Evolutionary conservation across 2,888 invertebrate genomes (phyloP).

Genomic region (Hirtodrosophila histrioides): DNA sequence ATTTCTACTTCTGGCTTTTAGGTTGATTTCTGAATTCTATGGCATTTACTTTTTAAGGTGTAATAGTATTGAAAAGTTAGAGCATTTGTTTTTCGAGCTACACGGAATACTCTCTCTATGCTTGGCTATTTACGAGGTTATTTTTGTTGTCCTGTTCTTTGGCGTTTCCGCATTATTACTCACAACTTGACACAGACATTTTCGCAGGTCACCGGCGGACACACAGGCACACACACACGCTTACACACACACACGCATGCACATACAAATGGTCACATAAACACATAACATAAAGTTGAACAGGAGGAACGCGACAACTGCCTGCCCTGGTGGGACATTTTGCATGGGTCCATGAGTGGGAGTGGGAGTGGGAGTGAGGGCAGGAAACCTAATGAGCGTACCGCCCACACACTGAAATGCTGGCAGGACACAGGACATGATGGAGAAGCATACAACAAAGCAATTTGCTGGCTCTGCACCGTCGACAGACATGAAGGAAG

Average conservation of each 20-base stretch:
- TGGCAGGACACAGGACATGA: constrained; percentile 26
- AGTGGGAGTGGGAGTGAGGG: constrained; percentile 2
- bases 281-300: constrained; percentile 53
- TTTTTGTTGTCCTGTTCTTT: constrained; percentile 42
- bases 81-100: constrained; percentile 18
- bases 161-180: constrained; percentile 73
- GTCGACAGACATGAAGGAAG: constrained; percentile 27
- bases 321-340: constrained; percentile 72
- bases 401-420: constrained; percentile 66
- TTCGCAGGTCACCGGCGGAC: constrained; percentile 56
- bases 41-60: not conserved
- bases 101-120: not conserved
- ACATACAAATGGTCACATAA: constrained; percentile 46
- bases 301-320: constrained; percentile 63
- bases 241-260: constrained; percentile 7
- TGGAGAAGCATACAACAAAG: constrained; percentile 51
- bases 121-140: constrained; percentile 59
- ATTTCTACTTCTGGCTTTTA: too few relatives aligned
- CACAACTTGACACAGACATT: constrained; percentile 75
- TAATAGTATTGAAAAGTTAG: constrained; percentile 3
- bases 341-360: constrained; percentile 32
- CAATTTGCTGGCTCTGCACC: constrained; percentile 45
- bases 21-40: not conserved
- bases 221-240: constrained; percentile 18
- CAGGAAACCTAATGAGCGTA: constrained; percentile 69